Base-by-base conservation (phyloP, 2,113 vertebrate species). In the Atherinomorus stipes region DNA sequence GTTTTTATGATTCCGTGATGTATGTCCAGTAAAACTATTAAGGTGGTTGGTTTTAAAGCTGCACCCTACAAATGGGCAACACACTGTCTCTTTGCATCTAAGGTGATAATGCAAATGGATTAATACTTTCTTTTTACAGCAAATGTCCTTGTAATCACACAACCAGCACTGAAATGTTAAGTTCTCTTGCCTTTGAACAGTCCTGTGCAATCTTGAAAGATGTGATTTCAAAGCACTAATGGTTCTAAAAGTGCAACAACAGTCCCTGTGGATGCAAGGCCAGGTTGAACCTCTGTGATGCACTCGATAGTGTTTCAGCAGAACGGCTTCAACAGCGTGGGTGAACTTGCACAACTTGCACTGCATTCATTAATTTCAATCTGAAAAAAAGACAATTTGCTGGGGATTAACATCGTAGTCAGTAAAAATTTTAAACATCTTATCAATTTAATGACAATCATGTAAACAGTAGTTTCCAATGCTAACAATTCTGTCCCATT, bases 61-160 rank as follows among this genome's bases (percentile, higher is more conserved):
- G 51, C 26, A 49, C 6, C n/a, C 71, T 3, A 64, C 9, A 2
- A 64, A 73, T 63, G 60, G 70, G 25, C 53, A 74, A 74, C 53
- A 22, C 31, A 74, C 71, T 28, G 15, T 56, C 28, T 74, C 71
- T 64, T 26, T 74, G 60, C 2, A 3, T 64, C 38, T 64, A 47
- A 64, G 40, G 28, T 64, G 71, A 47, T 64, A 9, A 38, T 74
- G 51, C 38, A 64, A 58, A 74, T 74, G 28, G 40, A 50, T 58
- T 50, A 50, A 40, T 38, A 65, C 18, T 58, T 59, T 59, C 19
- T 38, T 59, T 59, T 59, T 59, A 38, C 56, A 40, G 6, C 18
- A 37, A 38, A 59, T 37, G 56, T 59, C 56, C 11, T 10, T 59
- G n/a, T 13, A 59, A 22, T 38, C 56, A 37, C 56, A 59, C 19